Evolutionary conservation across 1,140 invertebrate genomes (phyloP).

Genomic region (Drosophila punjabiensis): DNA sequence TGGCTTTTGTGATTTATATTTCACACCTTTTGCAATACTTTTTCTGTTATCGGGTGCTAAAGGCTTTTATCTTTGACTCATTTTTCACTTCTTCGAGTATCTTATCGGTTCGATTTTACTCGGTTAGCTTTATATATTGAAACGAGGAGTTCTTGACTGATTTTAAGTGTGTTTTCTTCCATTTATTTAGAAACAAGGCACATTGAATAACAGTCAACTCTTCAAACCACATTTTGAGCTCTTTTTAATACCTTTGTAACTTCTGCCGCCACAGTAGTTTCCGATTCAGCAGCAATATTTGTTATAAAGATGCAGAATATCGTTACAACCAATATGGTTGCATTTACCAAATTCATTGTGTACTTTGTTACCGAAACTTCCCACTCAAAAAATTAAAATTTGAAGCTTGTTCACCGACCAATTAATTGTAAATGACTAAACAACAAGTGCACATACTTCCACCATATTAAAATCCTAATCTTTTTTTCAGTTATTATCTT

Average conservation of each 20-base stretch:
- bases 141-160: not conserved
- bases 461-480: constrained; percentile 33
- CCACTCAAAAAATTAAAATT: not conserved
- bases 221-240: not conserved
- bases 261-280: constrained; percentile 4
- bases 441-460: constrained; percentile 7
- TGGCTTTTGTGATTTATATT: not conserved
- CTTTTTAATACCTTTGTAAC: constrained; percentile 17
- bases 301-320: constrained; percentile 6
- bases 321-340: constrained; percentile 3
- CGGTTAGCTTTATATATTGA: not conserved
- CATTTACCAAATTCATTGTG: constrained; percentile 6
- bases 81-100: constrained; percentile 4
- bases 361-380: not conserved
- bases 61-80: constrained; percentile 14
- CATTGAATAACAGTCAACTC: not conserved
- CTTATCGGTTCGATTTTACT: constrained; percentile 27
- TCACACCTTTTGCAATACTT: not conserved
- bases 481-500: constrained; percentile 35
- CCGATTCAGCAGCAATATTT: not conserved
- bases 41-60: constrained; percentile 20
- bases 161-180: no score
- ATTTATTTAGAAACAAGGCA: not conserved
- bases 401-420: constrained; percentile 26
- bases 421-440: constrained; percentile 42